Percentiles rank a stretch among this genome's conserved stretches.
Evolutionary conservation across 1,140 invertebrate species (phyloP).

Genomic region (Rhopalosiphum padi): DNA sequence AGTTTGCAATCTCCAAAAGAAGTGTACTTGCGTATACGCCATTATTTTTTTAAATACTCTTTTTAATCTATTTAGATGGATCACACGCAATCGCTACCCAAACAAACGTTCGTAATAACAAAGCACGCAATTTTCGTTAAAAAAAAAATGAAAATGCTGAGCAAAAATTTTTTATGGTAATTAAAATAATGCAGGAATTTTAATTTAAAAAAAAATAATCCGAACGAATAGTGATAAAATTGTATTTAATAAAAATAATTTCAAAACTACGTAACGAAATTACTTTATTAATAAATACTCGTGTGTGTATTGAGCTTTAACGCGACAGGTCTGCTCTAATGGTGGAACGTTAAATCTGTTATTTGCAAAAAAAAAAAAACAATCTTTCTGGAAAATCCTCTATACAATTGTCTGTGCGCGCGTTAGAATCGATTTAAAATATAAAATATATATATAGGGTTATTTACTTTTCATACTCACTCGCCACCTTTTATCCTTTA

Average conservation of each 20-base stretch:
- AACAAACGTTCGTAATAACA: neutral
- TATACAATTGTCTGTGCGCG: neutral
- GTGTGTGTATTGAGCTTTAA: neutral
- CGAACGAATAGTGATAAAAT: neutral
- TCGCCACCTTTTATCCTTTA: neutral
- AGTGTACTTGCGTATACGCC: neutral
- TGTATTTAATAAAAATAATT: neutral
- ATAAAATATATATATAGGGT: neutral
- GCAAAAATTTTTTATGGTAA: neutral
- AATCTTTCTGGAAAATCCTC: neutral
- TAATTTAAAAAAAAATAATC: neutral
- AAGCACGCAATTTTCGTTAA: neutral
- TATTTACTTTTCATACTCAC: neutral
- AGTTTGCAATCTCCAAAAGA: neutral
- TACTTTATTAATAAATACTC: neutral
- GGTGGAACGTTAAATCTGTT: neutral
- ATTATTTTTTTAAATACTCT: neutral
- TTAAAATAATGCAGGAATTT: neutral
- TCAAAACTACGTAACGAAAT: neutral
- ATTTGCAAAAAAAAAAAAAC: neutral
- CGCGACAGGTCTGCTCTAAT: neutral
- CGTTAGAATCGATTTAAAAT: neutral
- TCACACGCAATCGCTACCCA: neutral
- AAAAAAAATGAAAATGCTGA: neutral
- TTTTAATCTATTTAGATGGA: constrained; percentile 1